Evolutionary conservation across 1,140 invertebrate species (phyloP).

Genomic region (Aphaenogaster rudis): DNA sequence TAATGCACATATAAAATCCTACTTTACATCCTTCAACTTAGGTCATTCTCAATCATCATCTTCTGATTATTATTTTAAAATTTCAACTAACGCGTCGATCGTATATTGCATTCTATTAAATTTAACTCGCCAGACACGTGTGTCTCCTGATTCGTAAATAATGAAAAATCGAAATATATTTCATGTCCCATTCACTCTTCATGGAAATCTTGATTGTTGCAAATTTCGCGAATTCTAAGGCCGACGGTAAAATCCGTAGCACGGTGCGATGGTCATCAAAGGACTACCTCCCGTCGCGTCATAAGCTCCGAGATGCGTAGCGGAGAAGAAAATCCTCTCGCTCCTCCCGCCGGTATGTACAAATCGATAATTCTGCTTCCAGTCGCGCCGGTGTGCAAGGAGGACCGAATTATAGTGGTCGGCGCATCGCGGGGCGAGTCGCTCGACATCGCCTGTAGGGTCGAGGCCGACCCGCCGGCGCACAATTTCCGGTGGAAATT

Average conservation of each 20-base stretch:
- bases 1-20: too few relatives aligned
- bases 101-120: not conserved
- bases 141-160: too few relatives aligned
- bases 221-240: not conserved
- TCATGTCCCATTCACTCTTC: not conserved
- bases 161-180: too few relatives aligned
- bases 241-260: not conserved
- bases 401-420: conserved; percentile 92
- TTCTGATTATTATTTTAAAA: too few relatives aligned
- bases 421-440: conserved; percentile 94
- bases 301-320: not conserved
- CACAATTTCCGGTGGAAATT: conserved; percentile 96
- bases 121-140: too few relatives aligned
- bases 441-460: conserved; percentile 93
- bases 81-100: too few relatives aligned
- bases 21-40: too few relatives aligned
- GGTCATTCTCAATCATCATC: too few relatives aligned
- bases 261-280: conserved; percentile 4
- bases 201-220: not conserved
- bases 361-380: conserved; percentile 76
- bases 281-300: not conserved
- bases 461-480: conserved; percentile 95
- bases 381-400: conserved; percentile 94
- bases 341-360: not conserved
- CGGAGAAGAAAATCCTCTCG: not conserved